These are phyloP conservation scores for Hermetia illucens DNA, from an alignment of 1,140 invertebrate genomes.

Conservation along the genomic window DNA sequence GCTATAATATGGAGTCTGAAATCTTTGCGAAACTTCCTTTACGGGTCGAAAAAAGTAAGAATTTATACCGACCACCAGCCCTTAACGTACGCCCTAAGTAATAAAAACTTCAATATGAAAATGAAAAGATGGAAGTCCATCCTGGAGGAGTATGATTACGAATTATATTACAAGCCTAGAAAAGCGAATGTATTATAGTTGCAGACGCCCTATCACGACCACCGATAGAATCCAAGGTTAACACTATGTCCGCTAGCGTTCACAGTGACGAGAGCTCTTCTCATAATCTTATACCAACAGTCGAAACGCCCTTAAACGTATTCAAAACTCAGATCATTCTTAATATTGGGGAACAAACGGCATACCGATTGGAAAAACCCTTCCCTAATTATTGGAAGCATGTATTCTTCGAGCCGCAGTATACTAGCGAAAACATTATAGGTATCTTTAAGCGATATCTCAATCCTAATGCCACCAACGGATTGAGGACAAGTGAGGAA, in stretches of 20 bases:
- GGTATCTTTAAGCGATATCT: background rate
- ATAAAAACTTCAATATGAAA: too few species aligned
- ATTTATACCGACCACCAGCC: too few species aligned
- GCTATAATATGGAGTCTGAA: too few species aligned
- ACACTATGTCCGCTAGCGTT: background rate
- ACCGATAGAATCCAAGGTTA: too few species aligned
- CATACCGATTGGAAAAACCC: background rate
- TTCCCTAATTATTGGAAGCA: background rate
- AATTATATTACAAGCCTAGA: too few species aligned
- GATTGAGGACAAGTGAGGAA: background rate
- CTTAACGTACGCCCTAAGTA: too few species aligned
- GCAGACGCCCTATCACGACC: too few species aligned
- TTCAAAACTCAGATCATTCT: background rate
- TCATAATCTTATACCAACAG: background rate
- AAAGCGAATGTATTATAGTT: too few species aligned
- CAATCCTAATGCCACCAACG: background rate
- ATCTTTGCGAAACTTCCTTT: too few species aligned
- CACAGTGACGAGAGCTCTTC: slow-evolving; percentile 1
- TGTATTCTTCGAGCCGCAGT: background rate
- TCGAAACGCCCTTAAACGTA: background rate
- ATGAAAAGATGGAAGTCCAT: too few species aligned
- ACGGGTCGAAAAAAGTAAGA: too few species aligned
- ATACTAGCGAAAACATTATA: background rate
- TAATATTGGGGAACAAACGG: background rate
- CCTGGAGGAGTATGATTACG: too few species aligned